Base-by-base conservation (phyloP, 2,888 invertebrate species). In the Drosophila helvetica region DNA sequence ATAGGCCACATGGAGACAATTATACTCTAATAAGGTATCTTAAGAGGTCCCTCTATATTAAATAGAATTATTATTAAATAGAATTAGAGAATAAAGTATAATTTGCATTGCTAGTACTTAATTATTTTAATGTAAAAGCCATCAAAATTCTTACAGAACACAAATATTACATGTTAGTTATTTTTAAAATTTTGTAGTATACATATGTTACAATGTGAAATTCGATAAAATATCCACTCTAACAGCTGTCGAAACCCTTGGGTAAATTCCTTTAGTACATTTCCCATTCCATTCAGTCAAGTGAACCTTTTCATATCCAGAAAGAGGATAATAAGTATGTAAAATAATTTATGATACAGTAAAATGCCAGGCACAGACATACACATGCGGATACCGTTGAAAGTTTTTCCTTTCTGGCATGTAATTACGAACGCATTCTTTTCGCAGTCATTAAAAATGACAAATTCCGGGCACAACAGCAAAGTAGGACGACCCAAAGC, bases 371-470 rank as follows among this genome's bases (percentile, higher is more conserved):
- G 60, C 65, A 59, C 66, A 54, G 53, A 82, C 54, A 58, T 30
- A 53, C 19, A 30, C 19, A 15, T 15, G 12, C 47, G 65, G 65
- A 65, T 47, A 48, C 48, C 19, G 74, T 74, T 53, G 53, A 74
- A 74, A 74, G 67, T 70, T 75, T 56, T 62, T 53, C 67, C 55
- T 70, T 75, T 56, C 54, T 57, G 75, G 70, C 79, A 73, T 86
- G 79, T 86, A 83, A 83, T 83, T 86, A 84, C 83, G 78, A 76
- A 73, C 83, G 80, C 82, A 84, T 84, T 84, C 85, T 86, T 84
- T 86, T 79, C 78, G 54, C 79, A 84, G 83, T 84, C 83, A 86
- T 84, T 84, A 84, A 84, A 83, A 86, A 86, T 84, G 83, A 84
- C 83, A 84, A 84, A 84, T 86, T 86, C 83, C 87, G 79, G 66